Evolutionary conservation across 2,113 vertebrate species (phyloP), one percentile per base, ranked within the genome.

Genomic region (Nanger granti): DNA sequence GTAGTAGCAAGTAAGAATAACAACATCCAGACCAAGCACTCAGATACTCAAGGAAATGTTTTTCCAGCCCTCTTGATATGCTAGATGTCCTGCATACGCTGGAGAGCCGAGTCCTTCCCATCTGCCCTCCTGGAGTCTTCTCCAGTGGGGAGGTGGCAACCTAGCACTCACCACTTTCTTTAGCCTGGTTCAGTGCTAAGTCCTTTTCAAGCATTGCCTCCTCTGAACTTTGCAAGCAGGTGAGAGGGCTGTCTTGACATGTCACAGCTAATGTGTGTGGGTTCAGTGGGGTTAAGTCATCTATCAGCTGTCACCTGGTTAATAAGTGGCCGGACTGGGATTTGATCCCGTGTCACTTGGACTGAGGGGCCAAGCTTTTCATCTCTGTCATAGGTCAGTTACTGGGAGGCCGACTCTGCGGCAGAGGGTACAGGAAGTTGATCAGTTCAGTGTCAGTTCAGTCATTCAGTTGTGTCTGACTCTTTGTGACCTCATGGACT

Each of bases 81-180:
- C 24, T 52, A 2, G 44, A 49, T 18, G 24, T 24, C 2, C 2
- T 34, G 2, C 2, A 3, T 18, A 5, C 7, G 0, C 1, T 13
- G 26, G 29, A 49, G 73, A 87, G 11, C 13, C 1, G 4, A 41
- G 29, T 28, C 93, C 76, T 44, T 29, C 55, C 62, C 1, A 1
- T 14, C 69, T 24, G 24, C 10, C 54, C 47, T 80, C 31, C 2
- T 3, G 2, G 18, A 73, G 37, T 59, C 52, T 8, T 1, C 4
- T 37, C 34, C 8, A 8, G n/a, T 20, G 4, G 18, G 29, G 69
- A 22, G 12, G 20, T 22, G 22, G 88, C 86, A 41, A 57, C 82
- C 37, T 10, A 1, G 13, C 11, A 1, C 14, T 85, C 3, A 28
- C 9, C 5, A 28, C 20, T 1, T 24, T 2, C n/a, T 55, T 31